Conservation (phyloP, 2,113 vertebrate species). For the Megaleporinus macrocephalus region DNA sequence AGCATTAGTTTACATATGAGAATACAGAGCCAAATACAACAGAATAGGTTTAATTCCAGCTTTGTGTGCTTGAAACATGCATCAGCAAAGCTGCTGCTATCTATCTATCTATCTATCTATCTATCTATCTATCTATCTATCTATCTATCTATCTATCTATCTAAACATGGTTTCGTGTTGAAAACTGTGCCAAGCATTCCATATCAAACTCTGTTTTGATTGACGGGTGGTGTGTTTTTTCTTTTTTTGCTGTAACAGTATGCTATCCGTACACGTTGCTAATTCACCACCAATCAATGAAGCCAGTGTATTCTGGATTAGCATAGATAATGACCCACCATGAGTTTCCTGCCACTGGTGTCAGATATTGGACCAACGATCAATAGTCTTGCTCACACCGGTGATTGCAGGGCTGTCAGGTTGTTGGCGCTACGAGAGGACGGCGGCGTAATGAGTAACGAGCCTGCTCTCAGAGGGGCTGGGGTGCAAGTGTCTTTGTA, state of each 20-base stretch:
- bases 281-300: neutral
- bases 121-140: too few relatives aligned
- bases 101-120: too few relatives aligned
- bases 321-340: neutral
- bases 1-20: too few relatives aligned
- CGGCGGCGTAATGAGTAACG: slow-evolving; percentile 1
- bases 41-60: too few relatives aligned
- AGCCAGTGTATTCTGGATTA: neutral
- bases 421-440: neutral
- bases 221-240: too few relatives aligned
- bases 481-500: slow-evolving; percentile 10
- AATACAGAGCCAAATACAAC: too few relatives aligned
- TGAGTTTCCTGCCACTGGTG: neutral
- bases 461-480: neutral
- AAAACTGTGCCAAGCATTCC: too few relatives aligned
- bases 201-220: too few relatives aligned
- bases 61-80: too few relatives aligned
- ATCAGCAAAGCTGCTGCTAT: too few relatives aligned
- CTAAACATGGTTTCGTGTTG: too few relatives aligned
- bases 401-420: neutral
- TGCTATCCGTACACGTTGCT: neutral
- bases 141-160: too few relatives aligned
- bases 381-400: neutral
- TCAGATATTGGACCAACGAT: neutral
- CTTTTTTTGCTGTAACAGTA: neutral